Percentiles rank a stretch among this genome's conserved stretches.
These are phyloP conservation scores for Blastobasis adustella DNA, from an alignment of 2,888 invertebrate species.

Conservation along the genomic window DNA sequence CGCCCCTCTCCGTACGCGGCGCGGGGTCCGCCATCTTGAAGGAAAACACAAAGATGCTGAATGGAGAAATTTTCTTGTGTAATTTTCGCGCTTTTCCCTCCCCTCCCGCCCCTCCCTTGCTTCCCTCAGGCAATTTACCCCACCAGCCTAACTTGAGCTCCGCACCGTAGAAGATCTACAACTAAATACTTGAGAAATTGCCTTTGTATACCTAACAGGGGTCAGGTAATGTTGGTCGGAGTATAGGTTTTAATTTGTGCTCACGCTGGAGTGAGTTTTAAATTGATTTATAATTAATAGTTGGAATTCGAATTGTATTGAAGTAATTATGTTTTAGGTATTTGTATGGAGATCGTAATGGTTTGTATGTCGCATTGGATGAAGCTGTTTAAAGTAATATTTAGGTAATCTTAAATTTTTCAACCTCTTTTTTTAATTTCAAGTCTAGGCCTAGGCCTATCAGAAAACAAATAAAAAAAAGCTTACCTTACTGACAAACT, in stretches of 20 bases:
- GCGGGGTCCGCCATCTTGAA: slow-evolving; percentile 61
- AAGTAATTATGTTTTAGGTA: too few relatives aligned
- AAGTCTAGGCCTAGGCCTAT: too few relatives aligned
- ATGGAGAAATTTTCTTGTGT: slow-evolving; percentile 73
- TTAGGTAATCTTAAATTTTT: too few relatives aligned
- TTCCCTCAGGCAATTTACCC: slow-evolving; percentile 31
- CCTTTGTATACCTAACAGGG: slow-evolving; percentile 2
- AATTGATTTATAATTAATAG: slow-evolving; percentile 41
- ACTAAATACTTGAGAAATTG: too few relatives aligned
- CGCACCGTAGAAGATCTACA: not conserved
- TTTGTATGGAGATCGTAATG: too few relatives aligned
- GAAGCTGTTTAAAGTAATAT: too few relatives aligned
- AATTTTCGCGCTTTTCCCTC: slow-evolving; percentile 69
- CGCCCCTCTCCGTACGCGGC: slow-evolving; percentile 19
- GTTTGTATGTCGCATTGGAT: too few relatives aligned
- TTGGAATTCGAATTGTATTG: too few relatives aligned
- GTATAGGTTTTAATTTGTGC: slow-evolving; percentile 32
- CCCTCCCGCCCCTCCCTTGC: slow-evolving; percentile 25
- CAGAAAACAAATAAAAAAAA: too few relatives aligned
- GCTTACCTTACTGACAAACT: too few relatives aligned
- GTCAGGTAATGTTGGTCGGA: slow-evolving; percentile 18
- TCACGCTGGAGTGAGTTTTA: slow-evolving; percentile 41
- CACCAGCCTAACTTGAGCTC: slow-evolving; percentile 26
- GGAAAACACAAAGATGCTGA: slow-evolving; percentile 73
- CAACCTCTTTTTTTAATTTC: too few relatives aligned